Conservation (phyloP, 1,140 invertebrate genomes). For the Bombyx mori region ASM3026992v2 NC_085107.1:5914501-5915000, state of each 20-base stretch:
- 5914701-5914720: background rate
- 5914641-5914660: constrained; percentile 21
- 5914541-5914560: too few species aligned
- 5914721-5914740: constrained; percentile 14
- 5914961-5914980: constrained; percentile 4
- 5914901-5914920: constrained; percentile 19
- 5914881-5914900: constrained; percentile 22
- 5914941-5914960: constrained; percentile 22
- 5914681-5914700: background rate
- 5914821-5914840: constrained; percentile 13
- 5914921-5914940: constrained; percentile 31
- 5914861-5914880: background rate
- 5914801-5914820: constrained; percentile 32
- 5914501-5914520: too few species aligned
- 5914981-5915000: constrained; percentile 4
- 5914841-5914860: background rate
- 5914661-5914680: constrained; percentile 5
- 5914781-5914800: constrained; percentile 21
- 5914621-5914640: constrained; percentile 10
- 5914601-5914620: background rate
- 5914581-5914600: too few species aligned
- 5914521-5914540: too few species aligned
- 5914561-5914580: too few species aligned
- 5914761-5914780: constrained; percentile 5
- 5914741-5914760: constrained; percentile 10